phyloP scores from a whole-genome alignment of 2,888 invertebrate genomes.

The Lutraria lutraria region DNA sequence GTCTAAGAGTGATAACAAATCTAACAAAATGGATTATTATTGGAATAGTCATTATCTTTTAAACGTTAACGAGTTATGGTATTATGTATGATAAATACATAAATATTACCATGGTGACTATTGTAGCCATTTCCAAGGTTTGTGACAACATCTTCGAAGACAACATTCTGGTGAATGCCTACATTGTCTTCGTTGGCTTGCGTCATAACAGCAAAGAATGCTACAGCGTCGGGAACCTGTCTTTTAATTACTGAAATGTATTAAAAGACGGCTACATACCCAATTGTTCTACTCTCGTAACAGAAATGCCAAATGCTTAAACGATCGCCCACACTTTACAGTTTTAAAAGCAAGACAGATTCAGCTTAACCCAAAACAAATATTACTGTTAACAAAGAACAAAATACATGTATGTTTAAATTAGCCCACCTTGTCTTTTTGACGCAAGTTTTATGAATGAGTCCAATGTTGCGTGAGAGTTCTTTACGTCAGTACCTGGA shows the following conservation, averaged over 20 bases:
- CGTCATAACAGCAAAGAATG: constrained; percentile 24
- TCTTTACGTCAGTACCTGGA: background rate
- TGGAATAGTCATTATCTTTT: too few relatives aligned
- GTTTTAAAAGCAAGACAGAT: background rate
- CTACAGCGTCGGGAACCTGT: background rate
- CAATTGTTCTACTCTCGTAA: background rate
- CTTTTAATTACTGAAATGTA: background rate
- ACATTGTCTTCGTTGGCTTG: background rate
- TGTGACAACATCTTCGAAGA: constrained; percentile 27
- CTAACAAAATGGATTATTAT: too few relatives aligned
- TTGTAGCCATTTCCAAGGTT: constrained; percentile 29
- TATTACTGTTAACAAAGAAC: background rate
- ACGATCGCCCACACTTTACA: background rate
- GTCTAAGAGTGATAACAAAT: too few relatives aligned
- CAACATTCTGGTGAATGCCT: constrained; percentile 26
- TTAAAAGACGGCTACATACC: background rate
- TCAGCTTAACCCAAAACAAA: too few relatives aligned
- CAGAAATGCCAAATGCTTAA: background rate
- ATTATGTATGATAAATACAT: background rate
- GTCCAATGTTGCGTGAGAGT: background rate
- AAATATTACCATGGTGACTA: constrained; percentile 5
- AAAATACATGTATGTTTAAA: background rate
- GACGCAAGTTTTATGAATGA: background rate
- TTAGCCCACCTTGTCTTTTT: background rate
- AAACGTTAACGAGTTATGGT: background rate